Base-by-base conservation (phyloP, 2,888 invertebrate species). In the Psococerastis gibbosa region DNA sequence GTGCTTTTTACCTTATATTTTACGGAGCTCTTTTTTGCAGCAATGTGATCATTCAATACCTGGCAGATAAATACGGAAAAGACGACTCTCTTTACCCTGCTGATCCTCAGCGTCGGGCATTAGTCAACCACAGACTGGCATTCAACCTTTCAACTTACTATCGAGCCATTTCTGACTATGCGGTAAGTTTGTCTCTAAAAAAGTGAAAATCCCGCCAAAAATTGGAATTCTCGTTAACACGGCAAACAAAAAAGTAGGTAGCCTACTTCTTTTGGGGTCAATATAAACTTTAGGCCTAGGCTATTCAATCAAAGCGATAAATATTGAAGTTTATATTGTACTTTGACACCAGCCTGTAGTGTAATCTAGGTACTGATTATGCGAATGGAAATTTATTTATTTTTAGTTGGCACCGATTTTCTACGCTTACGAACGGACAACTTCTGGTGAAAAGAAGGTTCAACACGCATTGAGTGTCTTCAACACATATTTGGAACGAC, bases 61-160 rank as follows among this genome's bases (percentile, higher is more conserved):
- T 87, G 46, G 78, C 76, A 42, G 82, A 84, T 50, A 77, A 79
- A 57, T 84, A 80, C 54, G 69, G 67, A 41, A 73, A 71, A 22
- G 68, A 69, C 8, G 71, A 70, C 11, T 60, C 65, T 5, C 58
- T 84, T 0, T 85, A 84, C 57, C 84, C 85, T 0, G 71, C 68
- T 49, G 78, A 81, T 48, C 66, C 75, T 1, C 69, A 71, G 58
- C 56, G 68, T 20, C 70, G 84, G 48, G 82, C 83, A 1, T 58
- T 79, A 43, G 74, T 87, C 3, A 84, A 87, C 59, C 82, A 83
- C 51, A 69, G 82, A 3, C 61, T 84, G 32, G 78, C 78, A 54
- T 85, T 84, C 59, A 81, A 83, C 56, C 64, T 82, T 56, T 73
- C 73, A 2, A 76, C 77, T 41, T 82, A 78, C 57, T 82, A 82